Conservation (phyloP, 1,140 invertebrate genomes). For the Cherax quadricarinatus region DNA sequence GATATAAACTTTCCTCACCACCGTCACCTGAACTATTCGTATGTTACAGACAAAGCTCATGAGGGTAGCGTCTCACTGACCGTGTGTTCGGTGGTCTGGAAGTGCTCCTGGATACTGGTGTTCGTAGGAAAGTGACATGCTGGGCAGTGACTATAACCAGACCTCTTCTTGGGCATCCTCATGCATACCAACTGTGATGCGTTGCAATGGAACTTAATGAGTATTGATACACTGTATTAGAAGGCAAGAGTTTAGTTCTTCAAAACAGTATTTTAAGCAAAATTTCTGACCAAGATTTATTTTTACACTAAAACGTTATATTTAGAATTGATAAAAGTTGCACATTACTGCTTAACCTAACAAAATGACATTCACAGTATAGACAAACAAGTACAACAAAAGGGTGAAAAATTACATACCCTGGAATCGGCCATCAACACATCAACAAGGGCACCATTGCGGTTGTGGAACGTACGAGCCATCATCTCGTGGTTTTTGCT, state of each 20-base stretch:
- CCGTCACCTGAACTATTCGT: no score
- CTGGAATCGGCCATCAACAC: constrained; percentile 20
- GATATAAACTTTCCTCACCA: no score
- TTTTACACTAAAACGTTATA: neutral
- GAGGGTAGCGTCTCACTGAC: neutral
- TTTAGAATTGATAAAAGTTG: neutral
- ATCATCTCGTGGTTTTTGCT: constrained; percentile 35
- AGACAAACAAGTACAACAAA: no score
- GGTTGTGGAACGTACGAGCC: constrained; percentile 1
- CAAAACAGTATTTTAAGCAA: no score
- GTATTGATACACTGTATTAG: no score
- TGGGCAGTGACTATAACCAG: neutral
- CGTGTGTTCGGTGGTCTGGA: constrained; percentile 29
- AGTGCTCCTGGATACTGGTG: constrained; percentile 24
- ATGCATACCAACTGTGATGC: constrained; percentile 20
- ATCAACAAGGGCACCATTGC: constrained; percentile 25
- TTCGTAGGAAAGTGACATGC: constrained; percentile 3
- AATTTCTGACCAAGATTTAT: neutral
- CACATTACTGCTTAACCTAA: neutral
- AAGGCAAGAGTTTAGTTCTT: no score
- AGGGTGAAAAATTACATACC: neutral
- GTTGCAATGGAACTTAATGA: no score
- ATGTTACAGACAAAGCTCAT: no score
- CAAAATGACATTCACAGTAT: no score
- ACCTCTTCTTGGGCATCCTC: neutral